Evolutionary conservation across 2,113 vertebrate genomes (phyloP).

Genomic region (Shinisaurus crocodilurus): DNA sequence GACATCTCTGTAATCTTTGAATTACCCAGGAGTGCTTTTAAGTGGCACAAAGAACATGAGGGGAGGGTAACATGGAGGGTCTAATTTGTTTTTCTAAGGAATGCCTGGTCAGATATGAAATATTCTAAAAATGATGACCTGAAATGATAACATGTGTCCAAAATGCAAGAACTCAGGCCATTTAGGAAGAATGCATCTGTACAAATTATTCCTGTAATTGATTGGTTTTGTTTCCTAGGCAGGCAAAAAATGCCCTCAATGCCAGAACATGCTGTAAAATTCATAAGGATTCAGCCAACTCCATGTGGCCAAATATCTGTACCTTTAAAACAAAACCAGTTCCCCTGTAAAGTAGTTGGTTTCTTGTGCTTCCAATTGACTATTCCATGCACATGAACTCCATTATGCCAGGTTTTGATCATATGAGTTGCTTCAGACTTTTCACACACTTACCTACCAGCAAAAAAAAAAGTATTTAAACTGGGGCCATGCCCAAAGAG

Average conservation of each 20-base stretch:
- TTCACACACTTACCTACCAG: conserved; percentile 31
- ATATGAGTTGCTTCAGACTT: conserved; percentile 23
- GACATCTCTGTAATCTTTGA: conserved; percentile 1
- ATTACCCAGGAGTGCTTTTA: neutral
- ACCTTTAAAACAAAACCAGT: neutral
- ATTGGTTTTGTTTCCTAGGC: neutral
- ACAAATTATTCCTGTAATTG: neutral
- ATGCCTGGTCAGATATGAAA: neutral
- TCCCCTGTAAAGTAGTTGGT: rapidly evolving
- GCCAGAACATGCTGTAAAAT: neutral
- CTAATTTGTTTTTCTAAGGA: neutral
- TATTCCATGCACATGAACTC: neutral
- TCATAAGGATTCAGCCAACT: neutral
- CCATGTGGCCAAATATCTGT: neutral
- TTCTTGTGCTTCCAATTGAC: neutral
- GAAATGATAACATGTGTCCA: neutral
- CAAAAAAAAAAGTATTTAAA: conserved; percentile 64
- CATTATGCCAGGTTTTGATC: neutral
- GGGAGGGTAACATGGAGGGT: too few species aligned
- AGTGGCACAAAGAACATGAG: conserved; percentile 8
- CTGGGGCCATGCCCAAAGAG: conserved; percentile 57
- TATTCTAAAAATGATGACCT: neutral
- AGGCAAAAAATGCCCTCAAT: neutral
- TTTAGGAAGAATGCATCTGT: neutral
- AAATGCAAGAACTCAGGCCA: neutral